phyloP scores from a whole-genome alignment of 1,140 invertebrate species.

The Leptinotarsa undecemlineata region DNA sequence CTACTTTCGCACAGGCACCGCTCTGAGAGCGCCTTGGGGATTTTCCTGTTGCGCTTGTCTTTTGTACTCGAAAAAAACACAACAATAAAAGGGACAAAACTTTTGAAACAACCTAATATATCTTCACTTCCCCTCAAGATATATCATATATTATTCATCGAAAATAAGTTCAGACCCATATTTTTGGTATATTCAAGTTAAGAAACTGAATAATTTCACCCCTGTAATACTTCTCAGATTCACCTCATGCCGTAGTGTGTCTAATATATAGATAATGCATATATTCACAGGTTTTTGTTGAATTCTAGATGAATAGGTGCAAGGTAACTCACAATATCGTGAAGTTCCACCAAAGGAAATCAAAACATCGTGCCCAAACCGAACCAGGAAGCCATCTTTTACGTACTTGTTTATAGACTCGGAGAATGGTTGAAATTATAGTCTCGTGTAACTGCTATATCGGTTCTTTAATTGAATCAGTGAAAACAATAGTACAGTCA shows the following conservation, averaged over 20 bases:
- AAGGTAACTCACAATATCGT: slow-evolving; percentile 13
- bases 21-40: too few species aligned
- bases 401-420: slow-evolving; percentile 20
- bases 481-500: slow-evolving; percentile 9
- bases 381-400: slow-evolving; percentile 21
- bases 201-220: neutral
- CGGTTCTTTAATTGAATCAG: slow-evolving; percentile 23
- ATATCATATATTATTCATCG: too few species aligned
- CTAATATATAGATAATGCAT: neutral
- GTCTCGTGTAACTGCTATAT: slow-evolving; percentile 21
- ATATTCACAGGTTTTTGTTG: neutral
- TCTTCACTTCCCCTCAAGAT: too few species aligned
- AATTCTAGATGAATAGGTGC: neutral
- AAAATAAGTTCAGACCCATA: too few species aligned
- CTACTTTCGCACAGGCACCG: too few species aligned
- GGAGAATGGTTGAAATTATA: slow-evolving; percentile 20
- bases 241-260: neutral
- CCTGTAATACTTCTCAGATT: neutral
- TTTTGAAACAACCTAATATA: too few species aligned
- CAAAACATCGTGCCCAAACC: slow-evolving; percentile 20
- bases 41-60: too few species aligned
- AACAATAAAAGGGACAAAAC: too few species aligned
- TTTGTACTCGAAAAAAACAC: too few species aligned
- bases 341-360: slow-evolving; percentile 22
- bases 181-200: too few species aligned